Evolutionary conservation across 2,797 vertebrate species (phyloP), one percentile per base, ranked within the genome.

Genomic region (Nannoperca obscura): DNA sequence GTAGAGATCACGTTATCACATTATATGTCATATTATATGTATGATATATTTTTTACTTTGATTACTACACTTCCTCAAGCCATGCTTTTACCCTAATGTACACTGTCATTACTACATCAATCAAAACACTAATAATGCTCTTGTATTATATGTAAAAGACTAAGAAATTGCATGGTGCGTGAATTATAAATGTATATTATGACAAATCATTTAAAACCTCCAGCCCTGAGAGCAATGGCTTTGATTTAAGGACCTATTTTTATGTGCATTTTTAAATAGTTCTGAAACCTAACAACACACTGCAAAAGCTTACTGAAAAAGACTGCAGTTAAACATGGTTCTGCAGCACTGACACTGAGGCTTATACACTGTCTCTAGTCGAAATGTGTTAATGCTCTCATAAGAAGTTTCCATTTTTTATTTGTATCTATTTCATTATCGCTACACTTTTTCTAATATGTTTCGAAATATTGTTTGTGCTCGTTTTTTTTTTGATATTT

Each of bases 91-190:
- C 75, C 85, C 77, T 86, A 82, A 90, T 76, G 68, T 77, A 93
- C 88, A 90, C 80, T 81, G 84, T 75, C 89, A 89, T 93, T 78
- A 86, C 83, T 54, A 71, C 91, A 91, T 91, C 76, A 74, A 81
- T 88, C 84, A 83, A 89, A 91, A 88, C 86, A 87, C 83, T 91
- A 91, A 89, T 89, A 92, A 90, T 82, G 83, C 87, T 93, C 88
- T 93, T 96, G 94, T 96, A 95, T 93, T 93, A 94, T 94, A 95
- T 95, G 91, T 95, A 94, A 95, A 94, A 95, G 88, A 89, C 84
- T 84, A 93, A 94, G 88, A 93, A 93, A 93, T 80, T 96, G 95
- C 95, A 96, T 96, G 95, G 94, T 92, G 87, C 85, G 93, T 94
- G 90, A 93, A 94, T 94, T 90, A 92, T 95, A 92, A 89, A 92